phyloP scores from a whole-genome alignment of 2,113 vertebrate genomes.

The Coptodon rendalli region DNA sequence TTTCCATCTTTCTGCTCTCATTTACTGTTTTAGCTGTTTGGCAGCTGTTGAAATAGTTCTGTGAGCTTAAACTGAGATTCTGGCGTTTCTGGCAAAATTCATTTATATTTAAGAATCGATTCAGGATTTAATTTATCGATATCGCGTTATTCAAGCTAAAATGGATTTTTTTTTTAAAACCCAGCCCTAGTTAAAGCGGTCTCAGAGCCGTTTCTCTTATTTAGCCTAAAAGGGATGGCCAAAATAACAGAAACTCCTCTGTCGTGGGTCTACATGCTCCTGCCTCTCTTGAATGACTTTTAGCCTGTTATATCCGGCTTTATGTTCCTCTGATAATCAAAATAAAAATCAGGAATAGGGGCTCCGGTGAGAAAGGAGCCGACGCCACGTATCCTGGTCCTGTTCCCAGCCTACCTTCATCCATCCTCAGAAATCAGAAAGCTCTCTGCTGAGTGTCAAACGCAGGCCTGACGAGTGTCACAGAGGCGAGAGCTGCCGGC shows the following conservation, averaged over 20 bases:
- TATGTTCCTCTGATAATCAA: neutral
- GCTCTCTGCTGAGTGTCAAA: neutral
- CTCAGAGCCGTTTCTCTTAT: neutral
- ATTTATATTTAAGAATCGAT: neutral
- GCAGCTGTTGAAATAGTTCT: neutral
- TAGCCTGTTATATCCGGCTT: rapidly evolving
- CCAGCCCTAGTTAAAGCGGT: neutral
- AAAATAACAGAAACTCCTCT: neutral
- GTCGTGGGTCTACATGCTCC: rapidly evolving
- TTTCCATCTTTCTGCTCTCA: neutral
- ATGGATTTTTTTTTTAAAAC: neutral
- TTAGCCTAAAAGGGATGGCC: rapidly evolving
- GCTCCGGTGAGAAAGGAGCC: neutral
- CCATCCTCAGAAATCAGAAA: neutral
- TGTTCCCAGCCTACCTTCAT: rapidly evolving
- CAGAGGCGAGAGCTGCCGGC: neutral
- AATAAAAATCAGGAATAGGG: rapidly evolving
- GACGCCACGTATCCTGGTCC: neutral
- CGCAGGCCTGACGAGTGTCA: no score
- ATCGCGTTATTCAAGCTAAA: rapidly evolving
- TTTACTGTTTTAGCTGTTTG: neutral
- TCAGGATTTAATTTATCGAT: neutral
- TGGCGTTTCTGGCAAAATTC: neutral
- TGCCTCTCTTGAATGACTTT: rapidly evolving
- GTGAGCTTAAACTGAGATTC: neutral